Evolutionary conservation across 2,888 invertebrate species (phyloP), one percentile per base, ranked within the genome.

Genomic region (Amphimallon solstitiale): DNA sequence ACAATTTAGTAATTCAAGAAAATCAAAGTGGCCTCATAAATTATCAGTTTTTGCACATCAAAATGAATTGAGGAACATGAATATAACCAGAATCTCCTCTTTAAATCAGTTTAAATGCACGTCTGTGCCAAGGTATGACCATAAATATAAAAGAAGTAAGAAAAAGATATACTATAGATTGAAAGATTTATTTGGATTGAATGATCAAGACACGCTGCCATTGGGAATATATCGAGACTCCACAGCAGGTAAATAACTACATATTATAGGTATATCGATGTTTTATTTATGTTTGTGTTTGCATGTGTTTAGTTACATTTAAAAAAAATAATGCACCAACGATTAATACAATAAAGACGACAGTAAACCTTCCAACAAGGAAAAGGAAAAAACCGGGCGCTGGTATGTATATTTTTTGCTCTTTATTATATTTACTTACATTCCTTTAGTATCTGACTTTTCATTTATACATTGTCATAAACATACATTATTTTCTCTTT

Each of bases 1-100:
- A 68, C 78, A 82, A 68, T 80, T 80, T 29, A 80, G 79, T 14
- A 73, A 74, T 38, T 73, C 78, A 10, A 70, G 70, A 52, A 77
- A 77, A 19, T 86, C 89, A 17, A 90, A 92, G 79, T 95, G 95
- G 95, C 95, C 95, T 6, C 83, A 94, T 67, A 91, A 93, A 77
- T 94, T 95, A 1, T 95, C 95, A 60, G 94, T 95, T 61, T 85
- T 95, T 76, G 91, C 95, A 52, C 95, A 95, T 80, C 91, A 94
- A 19, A 94, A 94, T 83, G 56, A 68, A 10, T 9, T 40, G 23
- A 92, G 92, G 64, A 89, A 91, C 80, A 91, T 92, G 80, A 92
- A 91, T 73, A 83, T 87, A 60, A 79, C 77, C 65, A 80, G 80
- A 70, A 72, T 79, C 61, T 71, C 76, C 29, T 68, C 74, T 1